Conservation (phyloP, 2,888 invertebrate genomes). For the Ferrisia virgata region DNA sequence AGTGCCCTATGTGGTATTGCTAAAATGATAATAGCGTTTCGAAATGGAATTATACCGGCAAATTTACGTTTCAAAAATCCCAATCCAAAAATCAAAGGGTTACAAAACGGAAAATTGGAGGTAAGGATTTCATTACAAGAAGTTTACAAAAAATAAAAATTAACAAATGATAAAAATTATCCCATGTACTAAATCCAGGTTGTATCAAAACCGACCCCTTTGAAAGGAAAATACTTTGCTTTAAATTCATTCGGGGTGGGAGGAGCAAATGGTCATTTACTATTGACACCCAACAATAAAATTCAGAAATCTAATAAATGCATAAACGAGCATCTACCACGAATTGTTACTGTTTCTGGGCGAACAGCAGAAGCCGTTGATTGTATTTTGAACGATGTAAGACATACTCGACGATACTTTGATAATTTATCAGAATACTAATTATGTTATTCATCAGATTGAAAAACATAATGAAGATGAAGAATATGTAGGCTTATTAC, state of each 20-base stretch:
- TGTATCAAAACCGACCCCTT: conserved; percentile 50
- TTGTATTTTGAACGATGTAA: conserved; percentile 62
- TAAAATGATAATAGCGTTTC: conserved; percentile 53
- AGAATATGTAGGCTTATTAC: conserved; percentile 62
- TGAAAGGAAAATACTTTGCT: conserved; percentile 57
- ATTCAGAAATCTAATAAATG: too few relatives aligned
- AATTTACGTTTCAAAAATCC: conserved; percentile 50
- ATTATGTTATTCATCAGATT: neutral
- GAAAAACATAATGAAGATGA: conserved; percentile 59
- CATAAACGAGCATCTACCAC: too few relatives aligned
- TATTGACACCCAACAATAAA: conserved; percentile 46
- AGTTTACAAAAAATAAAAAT: neutral
- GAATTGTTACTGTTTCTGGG: conserved; percentile 72
- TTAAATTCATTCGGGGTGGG: conserved; percentile 51
- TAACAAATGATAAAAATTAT: too few relatives aligned
- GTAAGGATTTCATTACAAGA: conserved; percentile 44
- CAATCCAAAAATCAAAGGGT: conserved; percentile 49
- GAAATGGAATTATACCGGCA: conserved; percentile 51
- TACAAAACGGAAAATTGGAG: conserved; percentile 49
- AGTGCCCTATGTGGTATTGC: conserved; percentile 55
- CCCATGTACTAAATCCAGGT: conserved; percentile 47
- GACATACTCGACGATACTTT: too few relatives aligned
- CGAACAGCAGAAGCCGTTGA: conserved; percentile 74
- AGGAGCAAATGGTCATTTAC: conserved; percentile 34
- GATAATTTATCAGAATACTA: too few relatives aligned